Percentiles rank a stretch among this genome's conserved stretches.
phyloP scores from a whole-genome alignment of 2,113 vertebrate species.

The Takifugu bimaculatus region DNA sequence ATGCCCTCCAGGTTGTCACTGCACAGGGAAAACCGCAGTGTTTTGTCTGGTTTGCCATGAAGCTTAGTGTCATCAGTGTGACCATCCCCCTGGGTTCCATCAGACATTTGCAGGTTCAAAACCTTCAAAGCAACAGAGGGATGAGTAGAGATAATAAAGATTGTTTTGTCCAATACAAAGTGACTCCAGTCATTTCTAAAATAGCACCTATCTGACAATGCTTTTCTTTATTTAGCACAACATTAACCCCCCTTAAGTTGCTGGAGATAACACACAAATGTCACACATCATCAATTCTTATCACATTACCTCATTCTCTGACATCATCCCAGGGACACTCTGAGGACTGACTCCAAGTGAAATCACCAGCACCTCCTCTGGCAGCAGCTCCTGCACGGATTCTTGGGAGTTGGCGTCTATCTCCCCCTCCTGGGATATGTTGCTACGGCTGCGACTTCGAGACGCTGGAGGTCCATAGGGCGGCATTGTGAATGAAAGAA shows the following conservation, averaged over 20 bases:
- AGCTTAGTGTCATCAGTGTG: slow-evolving; percentile 91
- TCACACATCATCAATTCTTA: slow-evolving; percentile 47
- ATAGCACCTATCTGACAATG: too few relatives aligned
- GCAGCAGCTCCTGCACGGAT: slow-evolving; percentile 85
- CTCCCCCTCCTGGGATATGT: slow-evolving; percentile 87
- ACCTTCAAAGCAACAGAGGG: slow-evolving; percentile 72
- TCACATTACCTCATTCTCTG: slow-evolving; percentile 93
- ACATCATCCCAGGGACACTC: slow-evolving; percentile 97
- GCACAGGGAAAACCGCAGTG: slow-evolving; percentile 98
- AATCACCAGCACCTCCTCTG: slow-evolving; percentile 95
- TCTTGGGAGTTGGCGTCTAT: slow-evolving; percentile 88
- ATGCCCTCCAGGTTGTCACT: slow-evolving; percentile 99
- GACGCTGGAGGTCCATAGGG: slow-evolving; percentile 72
- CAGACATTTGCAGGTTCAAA: slow-evolving; percentile 90
- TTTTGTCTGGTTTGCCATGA: slow-evolving; percentile 99
- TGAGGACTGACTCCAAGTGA: slow-evolving; percentile 88
- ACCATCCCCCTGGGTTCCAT: slow-evolving; percentile 87
- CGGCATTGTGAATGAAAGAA: slow-evolving; percentile 1
- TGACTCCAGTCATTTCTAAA: too few relatives aligned
- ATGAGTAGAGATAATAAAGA: background rate
- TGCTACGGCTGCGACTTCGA: slow-evolving; percentile 89
- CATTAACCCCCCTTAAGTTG: background rate
- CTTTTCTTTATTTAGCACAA: background rate
- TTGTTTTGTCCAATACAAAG: too few relatives aligned
- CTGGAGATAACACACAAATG: background rate